Base-by-base conservation (phyloP, 2,113 vertebrate species). In the Urocitellus parryii region DNA sequence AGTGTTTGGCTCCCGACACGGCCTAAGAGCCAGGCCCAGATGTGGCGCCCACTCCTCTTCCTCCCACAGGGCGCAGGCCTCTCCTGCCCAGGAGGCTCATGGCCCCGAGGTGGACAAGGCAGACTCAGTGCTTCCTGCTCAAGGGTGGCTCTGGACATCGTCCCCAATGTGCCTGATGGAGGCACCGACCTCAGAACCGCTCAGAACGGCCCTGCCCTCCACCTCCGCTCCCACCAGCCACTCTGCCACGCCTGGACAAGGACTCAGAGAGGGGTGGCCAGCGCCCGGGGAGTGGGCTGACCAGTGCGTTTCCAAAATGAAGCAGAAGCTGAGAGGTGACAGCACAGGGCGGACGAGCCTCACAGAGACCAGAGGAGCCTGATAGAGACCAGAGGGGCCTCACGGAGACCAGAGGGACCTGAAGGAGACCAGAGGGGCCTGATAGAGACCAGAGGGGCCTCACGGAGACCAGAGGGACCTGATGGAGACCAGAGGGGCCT, bases 231-330 rank as follows among this genome's bases (percentile, higher is more conserved):
- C 78, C 51, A 14, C 82, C 12, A 39, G 39, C 79, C 2, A 76
- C 7, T 32, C 58, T n/a, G 0, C 29, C 22, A 13, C 34, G 53
- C 0, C 0, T 2, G 51, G 7, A 53, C 13, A 3, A 0, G 16
- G 18, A 58, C 39, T 53, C 25, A 2, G 53, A n/a, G 14, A 51
- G 32, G 27, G 29, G 25, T 16, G 0, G 0, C n/a, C 12, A 12
- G 70, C 1, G 8, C 1, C 32, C 27, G 17, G 74, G 13, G 37
- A 45, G 34, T 2, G 8, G 4, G 37, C 45, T 53, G 61, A 37
- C 10, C 8, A 14, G 74, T n/a, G 20, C 11, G 11, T 39, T 65
- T 82, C 48, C 45, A n/a, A 32, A 90, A 79, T 68, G 53, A 83
- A 70, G 39, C 87, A 93, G 87, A 53, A 85, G 65, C 2, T 29